phyloP scores from a whole-genome alignment of 2,888 invertebrate genomes.

The Drosophila crucigera region DNA sequence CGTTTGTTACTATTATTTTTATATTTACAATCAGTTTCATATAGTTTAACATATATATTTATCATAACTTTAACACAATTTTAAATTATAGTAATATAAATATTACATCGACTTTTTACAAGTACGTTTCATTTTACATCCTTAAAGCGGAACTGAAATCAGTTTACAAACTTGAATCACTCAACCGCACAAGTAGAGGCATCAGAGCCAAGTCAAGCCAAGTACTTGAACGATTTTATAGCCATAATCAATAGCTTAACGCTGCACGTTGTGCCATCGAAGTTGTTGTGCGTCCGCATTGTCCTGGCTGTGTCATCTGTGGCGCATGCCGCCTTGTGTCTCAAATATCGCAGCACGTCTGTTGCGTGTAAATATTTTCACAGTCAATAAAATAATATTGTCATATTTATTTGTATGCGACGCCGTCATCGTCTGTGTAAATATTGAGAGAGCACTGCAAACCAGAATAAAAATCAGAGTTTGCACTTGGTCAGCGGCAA shows the following conservation, averaged over 20 bases:
- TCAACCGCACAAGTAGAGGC: constrained; percentile 11
- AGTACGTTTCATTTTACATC: not conserved
- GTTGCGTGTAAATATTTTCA: constrained; percentile 81
- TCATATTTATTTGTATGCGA: constrained; percentile 71
- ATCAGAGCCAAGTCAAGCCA: constrained; percentile 8
- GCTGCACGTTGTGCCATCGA: constrained; percentile 11
- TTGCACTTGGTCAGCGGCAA: constrained; percentile 60
- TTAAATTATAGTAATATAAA: not conserved
- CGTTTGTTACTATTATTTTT: not conserved
- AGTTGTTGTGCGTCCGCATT: constrained; percentile 6
- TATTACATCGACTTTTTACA: not conserved
- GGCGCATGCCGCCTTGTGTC: constrained; percentile 52
- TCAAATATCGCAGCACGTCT: constrained; percentile 56
- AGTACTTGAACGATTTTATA: constrained; percentile 53
- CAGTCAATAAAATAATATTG: constrained; percentile 82
- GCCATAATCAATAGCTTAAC: constrained; percentile 60
- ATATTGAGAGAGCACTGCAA: constrained; percentile 75
- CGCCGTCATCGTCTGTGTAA: constrained; percentile 57
- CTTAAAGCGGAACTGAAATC: not conserved
- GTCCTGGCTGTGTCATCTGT: constrained; percentile 23
- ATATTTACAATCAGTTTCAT: not conserved
- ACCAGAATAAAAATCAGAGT: constrained; percentile 72
- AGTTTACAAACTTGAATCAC: constrained; percentile 13
- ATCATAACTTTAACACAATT: not conserved
- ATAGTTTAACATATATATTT: not conserved